Evolutionary conservation across 35 echinoderm and acorn worm genomes (phyloP), one percentile per base, ranked within the genome.

Genomic region (Antedon bifida): DNA sequence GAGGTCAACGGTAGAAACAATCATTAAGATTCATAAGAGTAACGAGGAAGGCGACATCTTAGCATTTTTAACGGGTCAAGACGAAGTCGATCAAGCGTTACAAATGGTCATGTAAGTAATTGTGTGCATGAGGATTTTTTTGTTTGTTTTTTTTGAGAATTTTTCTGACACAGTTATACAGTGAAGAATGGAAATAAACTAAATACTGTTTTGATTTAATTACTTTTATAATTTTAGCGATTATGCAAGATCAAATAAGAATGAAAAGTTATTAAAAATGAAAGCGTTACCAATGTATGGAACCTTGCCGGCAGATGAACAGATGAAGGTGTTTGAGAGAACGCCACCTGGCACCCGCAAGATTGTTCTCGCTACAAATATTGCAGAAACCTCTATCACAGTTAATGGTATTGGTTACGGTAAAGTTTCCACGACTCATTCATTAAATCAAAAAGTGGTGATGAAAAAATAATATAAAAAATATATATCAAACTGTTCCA

Each of bases 291-390:
- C 94, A 0, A 97, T 97, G 94, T 97, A 97, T 74, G 90, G 90
- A 33, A 86, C 84, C 74, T 75, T 97, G 5, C 94, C 94, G 0
- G 87, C 87, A 51, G 36, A 46, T 29, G 94, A 97, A 23, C 94
- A 97, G 87, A 92, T 97, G 90, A 92, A 82, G 77, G 94, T 97
- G 23, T 97, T 97, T 85, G 90, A 97, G 36, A 84, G 90, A 32
- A 81, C 89, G 5, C 84, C 86, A 26, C 89, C 89, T 31, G 91
- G 89, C 78, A 97, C 94, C 19, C 92, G 94, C 42, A 97, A 97
- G 73, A 88, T 97, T 83, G 90, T 97, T 74, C 51, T 92, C 80
- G 94, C 90, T 79, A 97, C 94, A 64, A 97, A 97, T 45, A 97
- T 92, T 30, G 90, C 90, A 30, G 90, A 97, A 80, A 92, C 90